Evolutionary conservation across 2,113 vertebrate genomes (phyloP).

Genomic region (Platysteira castanea): DNA sequence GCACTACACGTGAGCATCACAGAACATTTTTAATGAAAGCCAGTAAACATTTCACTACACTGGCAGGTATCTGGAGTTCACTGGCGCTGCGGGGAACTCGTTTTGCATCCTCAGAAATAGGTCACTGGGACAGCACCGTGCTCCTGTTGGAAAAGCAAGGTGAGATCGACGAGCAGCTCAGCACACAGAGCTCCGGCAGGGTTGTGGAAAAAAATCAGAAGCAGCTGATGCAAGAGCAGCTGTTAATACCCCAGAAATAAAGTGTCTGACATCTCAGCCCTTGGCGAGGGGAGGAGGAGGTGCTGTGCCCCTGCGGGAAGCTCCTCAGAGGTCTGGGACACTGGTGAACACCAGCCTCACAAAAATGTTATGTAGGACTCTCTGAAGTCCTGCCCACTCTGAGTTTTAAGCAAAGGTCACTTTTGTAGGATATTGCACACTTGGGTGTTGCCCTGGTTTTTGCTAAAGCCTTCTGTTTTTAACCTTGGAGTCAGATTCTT

Average conservation of each 20-base stretch:
- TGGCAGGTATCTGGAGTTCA: conserved; percentile 32
- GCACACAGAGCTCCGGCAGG: background rate
- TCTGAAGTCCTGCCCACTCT: background rate
- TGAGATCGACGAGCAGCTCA: background rate
- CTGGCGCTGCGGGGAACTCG: background rate
- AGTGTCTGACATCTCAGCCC: background rate
- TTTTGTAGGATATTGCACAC: background rate
- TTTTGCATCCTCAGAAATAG: conserved; percentile 43
- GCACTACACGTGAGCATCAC: background rate
- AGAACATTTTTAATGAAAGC: background rate
- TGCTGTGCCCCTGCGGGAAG: background rate
- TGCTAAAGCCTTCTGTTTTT: no score
- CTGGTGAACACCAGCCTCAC: background rate
- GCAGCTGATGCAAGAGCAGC: background rate
- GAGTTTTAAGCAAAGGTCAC: background rate
- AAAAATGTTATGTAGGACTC: background rate
- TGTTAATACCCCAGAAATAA: background rate
- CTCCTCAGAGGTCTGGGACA: background rate
- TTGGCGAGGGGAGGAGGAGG: background rate
- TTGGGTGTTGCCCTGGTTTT: no score
- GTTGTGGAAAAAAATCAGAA: background rate
- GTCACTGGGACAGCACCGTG: background rate
- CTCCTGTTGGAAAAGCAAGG: background rate
- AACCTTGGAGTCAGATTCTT: no score
- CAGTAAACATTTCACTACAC: background rate